Base-by-base conservation (phyloP, 53 echinoderm and acorn worm species). In the Paracentrotus lividus region DNA sequence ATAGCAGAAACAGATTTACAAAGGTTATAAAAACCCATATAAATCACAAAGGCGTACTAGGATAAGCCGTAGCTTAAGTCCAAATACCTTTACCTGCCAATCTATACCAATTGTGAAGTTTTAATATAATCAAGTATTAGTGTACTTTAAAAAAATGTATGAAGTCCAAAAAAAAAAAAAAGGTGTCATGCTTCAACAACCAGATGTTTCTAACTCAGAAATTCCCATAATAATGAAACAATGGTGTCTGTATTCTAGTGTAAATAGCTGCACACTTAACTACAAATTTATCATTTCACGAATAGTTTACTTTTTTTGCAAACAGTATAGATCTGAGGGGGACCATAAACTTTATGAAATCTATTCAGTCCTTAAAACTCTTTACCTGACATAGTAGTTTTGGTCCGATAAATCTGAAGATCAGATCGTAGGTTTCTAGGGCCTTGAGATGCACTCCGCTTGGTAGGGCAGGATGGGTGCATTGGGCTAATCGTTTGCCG, bases 391-490 rank as follows among this genome's bases (percentile, higher is more conserved):
- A 98, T 32, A 99, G 96, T 53, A 94, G 95, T 93, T 99, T 97
- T 57, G 97, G 97, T 16, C 97, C 97, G 14, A 97, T 96, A 77
- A 96, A 97, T 31, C 94, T 94, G 94, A 99, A 99, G 93, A 99
- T 99, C 27, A 99, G 94, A 43, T 97, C 96, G 77, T 99, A 99
- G 43, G 97, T 97, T 91, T 99, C 99, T 42, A 99, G 90, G 31
- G 99, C 97, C 94, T 97, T 99, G 88, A 99, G 99, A 52, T 99
- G 99, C 0, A 99, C 99, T 44, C 99, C 99, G 23, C 99, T 99
- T 29, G 99, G 99, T 0, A 99, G 96, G 58, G 99, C 99, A 29
- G 99, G 99, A 72, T 99, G 99, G 57, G 99, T 99, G 77, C 99
- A 99, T 77, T 99, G 99, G 14, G 99, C 99, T 29, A 99, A 95